These are phyloP conservation scores for Colletes collaris DNA, from an alignment of 2,888 invertebrate species.

Conservation along the genomic window DNA sequence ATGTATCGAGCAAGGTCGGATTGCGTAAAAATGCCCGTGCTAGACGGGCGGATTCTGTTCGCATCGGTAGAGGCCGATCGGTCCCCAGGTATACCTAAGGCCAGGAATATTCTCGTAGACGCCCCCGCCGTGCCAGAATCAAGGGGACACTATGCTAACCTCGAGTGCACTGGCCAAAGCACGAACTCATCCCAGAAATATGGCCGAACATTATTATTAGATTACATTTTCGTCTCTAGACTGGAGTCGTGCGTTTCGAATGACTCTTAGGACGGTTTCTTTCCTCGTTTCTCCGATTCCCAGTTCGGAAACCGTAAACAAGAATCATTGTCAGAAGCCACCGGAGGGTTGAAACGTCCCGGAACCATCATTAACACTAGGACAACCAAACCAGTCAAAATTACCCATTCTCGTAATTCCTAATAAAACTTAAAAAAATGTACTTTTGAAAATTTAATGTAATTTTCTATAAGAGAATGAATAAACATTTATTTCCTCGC, in stretches of 20 bases:
- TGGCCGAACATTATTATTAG: slow-evolving; percentile 76
- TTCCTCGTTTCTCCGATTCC: slow-evolving; percentile 13
- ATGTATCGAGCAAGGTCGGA: slow-evolving; percentile 64
- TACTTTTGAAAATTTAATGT: too few species aligned
- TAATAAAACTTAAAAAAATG: too few species aligned
- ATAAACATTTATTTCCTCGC: too few species aligned
- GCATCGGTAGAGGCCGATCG: slow-evolving; percentile 52
- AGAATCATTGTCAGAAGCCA: neutral
- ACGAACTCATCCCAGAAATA: slow-evolving; percentile 72
- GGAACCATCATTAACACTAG: neutral
- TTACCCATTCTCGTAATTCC: too few species aligned
- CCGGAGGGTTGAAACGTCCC: too few species aligned
- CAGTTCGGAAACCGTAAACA: neutral
- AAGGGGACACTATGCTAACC: slow-evolving; percentile 66
- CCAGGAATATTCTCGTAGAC: slow-evolving; percentile 70
- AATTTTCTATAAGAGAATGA: too few species aligned
- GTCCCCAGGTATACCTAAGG: slow-evolving; percentile 69
- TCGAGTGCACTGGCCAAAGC: slow-evolving; percentile 70
- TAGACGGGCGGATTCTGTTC: slow-evolving; percentile 34
- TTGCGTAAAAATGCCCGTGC: slow-evolving; percentile 58
- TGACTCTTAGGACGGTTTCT: slow-evolving; percentile 10
- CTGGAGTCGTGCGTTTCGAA: slow-evolving; percentile 45
- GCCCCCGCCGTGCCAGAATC: slow-evolving; percentile 66
- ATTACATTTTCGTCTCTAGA: slow-evolving; percentile 66
- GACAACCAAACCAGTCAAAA: too few species aligned